phyloP scores from a whole-genome alignment of 2,113 vertebrate species.

The Nycticebus coucang region DNA sequence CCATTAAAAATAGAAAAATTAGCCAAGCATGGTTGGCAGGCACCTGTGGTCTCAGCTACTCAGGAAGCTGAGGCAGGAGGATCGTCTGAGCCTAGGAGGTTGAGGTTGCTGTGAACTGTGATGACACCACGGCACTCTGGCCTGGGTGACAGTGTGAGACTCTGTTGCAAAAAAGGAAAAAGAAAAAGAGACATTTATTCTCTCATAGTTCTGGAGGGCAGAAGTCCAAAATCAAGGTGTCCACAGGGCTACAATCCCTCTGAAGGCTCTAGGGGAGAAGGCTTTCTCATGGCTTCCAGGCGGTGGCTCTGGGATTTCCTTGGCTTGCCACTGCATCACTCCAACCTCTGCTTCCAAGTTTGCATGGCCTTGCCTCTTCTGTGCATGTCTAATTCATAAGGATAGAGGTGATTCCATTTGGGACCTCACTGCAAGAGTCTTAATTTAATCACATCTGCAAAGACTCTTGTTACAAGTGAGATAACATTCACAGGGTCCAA shows the following conservation, averaged over 20 bases:
- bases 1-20: no score
- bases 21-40: no score
- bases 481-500: background rate
- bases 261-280: background rate
- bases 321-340: background rate
- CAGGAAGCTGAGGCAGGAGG: no score
- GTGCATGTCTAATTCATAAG: background rate
- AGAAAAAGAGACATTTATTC: background rate
- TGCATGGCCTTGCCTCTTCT: background rate
- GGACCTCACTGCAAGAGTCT: background rate
- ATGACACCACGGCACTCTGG: no score
- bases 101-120: no score
- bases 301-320: background rate
- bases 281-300: background rate
- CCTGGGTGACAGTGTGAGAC: no score
- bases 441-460: background rate
- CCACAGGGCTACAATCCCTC: accelerated
- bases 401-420: background rate
- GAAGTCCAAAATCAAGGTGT: background rate
- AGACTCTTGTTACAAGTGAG: background rate
- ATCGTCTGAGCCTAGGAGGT: no score
- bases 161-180: no score
- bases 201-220: background rate
- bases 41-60: no score
- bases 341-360: background rate